phyloP scores from a whole-genome alignment of 2,888 invertebrate species.

The Epinotia bilunana region DNA sequence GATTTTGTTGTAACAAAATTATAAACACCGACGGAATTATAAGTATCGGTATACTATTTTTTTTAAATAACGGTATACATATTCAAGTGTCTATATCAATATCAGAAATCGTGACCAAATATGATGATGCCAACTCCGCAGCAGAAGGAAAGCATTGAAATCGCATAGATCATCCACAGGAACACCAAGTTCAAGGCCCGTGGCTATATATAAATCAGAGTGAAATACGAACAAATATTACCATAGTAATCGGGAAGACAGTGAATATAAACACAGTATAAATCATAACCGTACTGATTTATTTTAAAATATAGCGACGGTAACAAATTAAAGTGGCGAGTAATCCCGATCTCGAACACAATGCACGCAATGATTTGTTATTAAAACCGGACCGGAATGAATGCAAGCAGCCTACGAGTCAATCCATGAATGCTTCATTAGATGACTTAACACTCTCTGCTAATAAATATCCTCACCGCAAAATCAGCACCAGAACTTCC shows the following conservation, averaged over 20 bases:
- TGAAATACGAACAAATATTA: conserved; percentile 50
- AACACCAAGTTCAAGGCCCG: conserved; percentile 39
- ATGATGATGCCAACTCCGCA: conserved; percentile 19
- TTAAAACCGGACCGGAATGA: conserved; percentile 62
- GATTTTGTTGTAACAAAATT: too few species aligned
- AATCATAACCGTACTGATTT: conserved; percentile 59
- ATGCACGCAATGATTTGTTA: conserved; percentile 68
- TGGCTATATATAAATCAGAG: conserved; percentile 47
- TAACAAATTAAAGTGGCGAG: conserved; percentile 60
- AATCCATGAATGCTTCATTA: conserved; percentile 79
- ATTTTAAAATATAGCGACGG: conserved; percentile 57
- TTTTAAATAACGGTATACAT: conserved; percentile 46
- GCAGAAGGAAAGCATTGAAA: conserved; percentile 32
- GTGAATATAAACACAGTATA: conserved; percentile 56
- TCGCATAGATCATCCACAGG: conserved; percentile 38
- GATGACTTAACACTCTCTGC: conserved; percentile 72
- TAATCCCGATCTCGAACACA: conserved; percentile 66
- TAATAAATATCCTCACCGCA: conserved; percentile 65
- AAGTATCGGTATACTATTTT: too few species aligned
- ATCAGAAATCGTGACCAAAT: conserved; percentile 33
- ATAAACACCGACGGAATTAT: too few species aligned
- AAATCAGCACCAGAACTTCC: conserved; percentile 61
- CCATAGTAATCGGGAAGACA: conserved; percentile 46
- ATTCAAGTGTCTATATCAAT: conserved; percentile 49
- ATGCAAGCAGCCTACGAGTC: conserved; percentile 54